phyloP scores from a whole-genome alignment of 2,797 vertebrate species.

The Tadarida brasiliensis region DNA sequence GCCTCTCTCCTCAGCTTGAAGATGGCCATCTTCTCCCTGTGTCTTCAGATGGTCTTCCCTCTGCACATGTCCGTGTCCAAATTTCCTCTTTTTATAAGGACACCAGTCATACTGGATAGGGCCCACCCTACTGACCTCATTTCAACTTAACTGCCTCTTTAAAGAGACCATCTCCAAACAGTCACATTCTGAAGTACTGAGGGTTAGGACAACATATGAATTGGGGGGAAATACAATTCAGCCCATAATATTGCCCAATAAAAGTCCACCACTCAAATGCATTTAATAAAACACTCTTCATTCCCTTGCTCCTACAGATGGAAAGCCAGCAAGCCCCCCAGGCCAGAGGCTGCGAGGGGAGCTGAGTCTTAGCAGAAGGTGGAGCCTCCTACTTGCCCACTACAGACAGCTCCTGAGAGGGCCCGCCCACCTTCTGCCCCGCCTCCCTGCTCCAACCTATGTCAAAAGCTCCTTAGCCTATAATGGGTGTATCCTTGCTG shows the following conservation, averaged over 20 bases:
- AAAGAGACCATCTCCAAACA: slow-evolving; percentile 30
- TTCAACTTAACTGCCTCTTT: neutral
- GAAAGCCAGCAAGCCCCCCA: neutral
- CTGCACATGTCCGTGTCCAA: neutral
- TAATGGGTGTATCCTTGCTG: neutral
- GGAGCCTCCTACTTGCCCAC: neutral
- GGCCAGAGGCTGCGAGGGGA: neutral
- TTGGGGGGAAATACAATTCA: neutral
- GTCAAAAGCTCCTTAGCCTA: neutral
- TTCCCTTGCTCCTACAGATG: neutral
- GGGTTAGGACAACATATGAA: neutral
- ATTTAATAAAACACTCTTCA: neutral
- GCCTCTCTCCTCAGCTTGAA: neutral
- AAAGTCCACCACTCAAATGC: neutral
- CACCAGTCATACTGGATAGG: neutral
- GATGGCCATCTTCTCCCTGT: too few species aligned
- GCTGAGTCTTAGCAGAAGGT: neutral
- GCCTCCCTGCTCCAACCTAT: slow-evolving; percentile 40
- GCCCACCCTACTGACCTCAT: neutral
- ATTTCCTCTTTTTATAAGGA: neutral
- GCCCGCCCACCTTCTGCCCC: neutral
- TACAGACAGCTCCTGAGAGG: neutral
- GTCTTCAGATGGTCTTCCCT: neutral
- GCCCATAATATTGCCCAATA: neutral
- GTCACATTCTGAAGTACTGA: neutral